A percentile compares a stretch with the other conserved stretches of the same genome.
Conservation (phyloP, 2,888 invertebrate species). For the Portevinia maculata region DNA sequence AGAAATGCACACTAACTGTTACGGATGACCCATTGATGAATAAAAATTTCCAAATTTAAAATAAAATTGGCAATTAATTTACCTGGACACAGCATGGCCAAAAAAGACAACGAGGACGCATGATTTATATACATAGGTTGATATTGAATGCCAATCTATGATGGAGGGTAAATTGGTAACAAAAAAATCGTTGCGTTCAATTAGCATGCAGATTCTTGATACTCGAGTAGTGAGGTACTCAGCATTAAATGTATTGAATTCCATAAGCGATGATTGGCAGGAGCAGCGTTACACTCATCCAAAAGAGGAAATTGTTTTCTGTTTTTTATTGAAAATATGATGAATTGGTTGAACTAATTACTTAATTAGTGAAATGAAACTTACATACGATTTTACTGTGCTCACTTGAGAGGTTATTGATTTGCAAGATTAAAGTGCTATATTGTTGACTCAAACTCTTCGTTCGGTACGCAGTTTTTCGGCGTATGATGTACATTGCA, state of each 20-base stretch:
- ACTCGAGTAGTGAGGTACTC: background rate
- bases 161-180: conserved; percentile 30
- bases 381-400: background rate
- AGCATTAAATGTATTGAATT: background rate
- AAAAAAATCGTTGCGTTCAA: conserved; percentile 6
- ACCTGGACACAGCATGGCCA: conserved; percentile 22
- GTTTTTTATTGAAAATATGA: conserved; percentile 23
- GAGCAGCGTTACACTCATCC: no score
- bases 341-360: conserved; percentile 41
- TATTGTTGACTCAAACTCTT: no score
- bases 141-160: conserved; percentile 15
- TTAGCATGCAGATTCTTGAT: background rate
- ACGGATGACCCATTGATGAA: background rate
- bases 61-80: conserved; percentile 65
- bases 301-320: conserved; percentile 23
- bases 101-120: conserved; percentile 14
- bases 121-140: conserved; percentile 16
- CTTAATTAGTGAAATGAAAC: conserved; percentile 31
- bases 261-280: background rate
- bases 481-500: no score
- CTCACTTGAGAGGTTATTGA: conserved; percentile 1
- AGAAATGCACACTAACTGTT: conserved; percentile 4
- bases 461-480: no score
- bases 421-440: no score
- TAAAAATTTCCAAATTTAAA: conserved; percentile 34